A percentile compares a stretch with the other conserved stretches of the same genome.
These are phyloP conservation scores for Amphipoea lucens DNA, from an alignment of 2,888 invertebrate species.

Conservation along the genomic window DNA sequence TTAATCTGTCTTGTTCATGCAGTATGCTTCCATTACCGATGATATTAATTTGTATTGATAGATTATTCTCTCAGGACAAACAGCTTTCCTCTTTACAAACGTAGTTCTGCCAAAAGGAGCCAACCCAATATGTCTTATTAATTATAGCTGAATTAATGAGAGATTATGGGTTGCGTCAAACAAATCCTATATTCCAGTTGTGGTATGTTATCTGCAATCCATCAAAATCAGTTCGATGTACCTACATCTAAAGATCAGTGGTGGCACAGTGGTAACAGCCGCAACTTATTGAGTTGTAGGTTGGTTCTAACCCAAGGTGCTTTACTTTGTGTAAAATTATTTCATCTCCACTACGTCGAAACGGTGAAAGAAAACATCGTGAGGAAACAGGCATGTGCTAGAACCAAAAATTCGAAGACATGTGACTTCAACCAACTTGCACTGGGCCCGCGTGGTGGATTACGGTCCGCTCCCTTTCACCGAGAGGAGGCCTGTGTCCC, in stretches of 20 bases:
- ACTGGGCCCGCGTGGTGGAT: not conserved
- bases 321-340: not conserved
- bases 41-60: not conserved
- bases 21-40: not conserved
- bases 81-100: not conserved
- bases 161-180: not conserved
- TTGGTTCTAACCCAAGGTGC: too few relatives aligned
- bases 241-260: too few relatives aligned
- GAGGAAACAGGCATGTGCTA: too few relatives aligned
- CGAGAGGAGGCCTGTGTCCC: too few relatives aligned
- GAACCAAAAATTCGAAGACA: too few relatives aligned
- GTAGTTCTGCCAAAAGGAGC: not conserved
- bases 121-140: not conserved
- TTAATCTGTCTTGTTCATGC: slow-evolving; percentile 1
- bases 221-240: not conserved
- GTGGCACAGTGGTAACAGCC: not conserved
- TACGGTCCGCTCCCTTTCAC: too few relatives aligned
- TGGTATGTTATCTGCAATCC: not conserved
- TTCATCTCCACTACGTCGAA: too few relatives aligned
- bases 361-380: too few relatives aligned
- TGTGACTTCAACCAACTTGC: not conserved
- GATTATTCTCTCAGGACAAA: not conserved
- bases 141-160: not conserved
- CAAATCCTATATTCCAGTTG: not conserved
- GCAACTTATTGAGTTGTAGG: not conserved